Evolutionary conservation across 1,140 invertebrate species (phyloP), one percentile per base, ranked within the genome.

Genomic region (Drosophila bocqueti): DNA sequence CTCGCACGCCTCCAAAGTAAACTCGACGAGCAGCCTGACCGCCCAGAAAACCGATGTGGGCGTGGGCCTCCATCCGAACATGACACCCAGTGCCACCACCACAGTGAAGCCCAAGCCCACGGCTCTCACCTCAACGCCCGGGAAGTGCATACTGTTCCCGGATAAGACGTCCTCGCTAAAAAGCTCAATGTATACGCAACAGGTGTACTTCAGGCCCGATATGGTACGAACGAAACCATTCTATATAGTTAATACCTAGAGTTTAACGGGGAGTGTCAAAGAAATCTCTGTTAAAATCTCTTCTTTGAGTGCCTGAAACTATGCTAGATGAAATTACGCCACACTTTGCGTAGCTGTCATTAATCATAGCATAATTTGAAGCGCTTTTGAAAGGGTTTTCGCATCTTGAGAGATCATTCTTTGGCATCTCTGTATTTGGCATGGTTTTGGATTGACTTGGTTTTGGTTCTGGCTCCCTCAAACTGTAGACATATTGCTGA

Each of bases 1-100:
- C 49, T 92, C 91, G 52, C 91, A 92, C 78, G 85, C 87, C 82
- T 92, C 89, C 55, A 92, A 92, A 91, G 91, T 92, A 59, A 92
- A 92, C 73, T 92, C 91, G 29, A 92, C 91, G 55, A 92, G 59
- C 77, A 92, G 89, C 52, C 76, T 92, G 79, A 92, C 91, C 55
- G 81, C 87, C 29, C 87, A 91, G 71, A 92, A 92, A 83, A 92
- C 91, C 52, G 91, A 92, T 77, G 72, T 86, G 76, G 79, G 79
- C 65, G 84, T 77, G 76, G 83, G 84, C 77, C 73, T 49, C 79
- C 79, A 74, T 76, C 59, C 74, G n/a, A 76, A 74, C 24, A 60
- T 76, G 76, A 77, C 77, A 76, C 71, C 76, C 43, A 76, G 9
- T 46, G 62, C 65, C 62, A 73, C 62, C 36, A 36, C 34, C 26